These are phyloP conservation scores for Erebia ligea DNA, from an alignment of 2,888 invertebrate species.

Conservation along the genomic window DNA sequence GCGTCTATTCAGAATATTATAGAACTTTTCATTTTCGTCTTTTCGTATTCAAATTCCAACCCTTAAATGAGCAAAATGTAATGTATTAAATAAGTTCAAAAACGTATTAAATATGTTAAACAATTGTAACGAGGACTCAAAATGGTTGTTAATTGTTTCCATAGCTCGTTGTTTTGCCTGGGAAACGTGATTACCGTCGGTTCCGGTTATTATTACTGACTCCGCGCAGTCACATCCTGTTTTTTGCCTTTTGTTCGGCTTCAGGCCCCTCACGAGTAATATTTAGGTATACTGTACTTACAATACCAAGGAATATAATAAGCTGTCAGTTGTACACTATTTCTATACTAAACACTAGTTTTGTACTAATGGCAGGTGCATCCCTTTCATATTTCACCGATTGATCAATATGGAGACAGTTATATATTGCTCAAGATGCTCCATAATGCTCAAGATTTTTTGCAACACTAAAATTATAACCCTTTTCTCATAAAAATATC, in stretches of 20 bases:
- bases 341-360: too few relatives aligned
- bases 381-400: too few relatives aligned
- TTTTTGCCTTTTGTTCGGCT: not conserved
- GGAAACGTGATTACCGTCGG: constrained; percentile 61
- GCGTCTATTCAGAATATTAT: too few relatives aligned
- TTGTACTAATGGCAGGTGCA: too few relatives aligned
- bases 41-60: not conserved
- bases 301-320: too few relatives aligned
- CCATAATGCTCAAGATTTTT: too few relatives aligned
- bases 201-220: constrained; percentile 44
- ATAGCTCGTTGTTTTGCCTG: constrained; percentile 46
- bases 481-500: too few relatives aligned
- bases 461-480: too few relatives aligned
- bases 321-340: too few relatives aligned
- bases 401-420: too few relatives aligned
- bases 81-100: not conserved
- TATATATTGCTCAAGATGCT: too few relatives aligned
- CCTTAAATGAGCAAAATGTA: too few relatives aligned
- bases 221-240: constrained; percentile 15
- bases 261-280: not conserved
- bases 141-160: constrained; percentile 49
- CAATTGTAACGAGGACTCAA: constrained; percentile 30
- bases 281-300: not conserved
- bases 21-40: not conserved
- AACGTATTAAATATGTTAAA: not conserved